Evolutionary conservation across 35 echinoderm and acorn worm species (phyloP).

Genomic region (Stichopus chloronotus): DNA sequence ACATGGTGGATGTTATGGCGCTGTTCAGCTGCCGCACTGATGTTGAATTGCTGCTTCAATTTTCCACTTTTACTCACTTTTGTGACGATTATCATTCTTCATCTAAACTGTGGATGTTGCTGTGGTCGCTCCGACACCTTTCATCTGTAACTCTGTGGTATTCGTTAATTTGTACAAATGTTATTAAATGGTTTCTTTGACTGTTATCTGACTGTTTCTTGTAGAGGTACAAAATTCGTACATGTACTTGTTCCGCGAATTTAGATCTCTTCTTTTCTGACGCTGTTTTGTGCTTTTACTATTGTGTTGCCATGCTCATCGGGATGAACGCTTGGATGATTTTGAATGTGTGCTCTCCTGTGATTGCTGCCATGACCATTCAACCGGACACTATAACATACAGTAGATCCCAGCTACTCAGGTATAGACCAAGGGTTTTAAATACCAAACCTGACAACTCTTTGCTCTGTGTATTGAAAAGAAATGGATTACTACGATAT

Average conservation of each 20-base stretch:
- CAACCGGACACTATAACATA: background rate
- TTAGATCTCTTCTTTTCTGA: background rate
- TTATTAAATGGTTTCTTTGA: no score
- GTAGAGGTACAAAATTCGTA: no score
- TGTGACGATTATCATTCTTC: background rate
- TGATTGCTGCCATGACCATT: background rate
- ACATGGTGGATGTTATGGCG: no score
- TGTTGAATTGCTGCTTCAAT: no score
- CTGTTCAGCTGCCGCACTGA: no score
- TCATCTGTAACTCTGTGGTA: background rate
- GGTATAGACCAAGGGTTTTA: background rate
- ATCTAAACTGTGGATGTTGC: background rate
- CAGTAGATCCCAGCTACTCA: background rate
- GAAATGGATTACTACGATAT: background rate
- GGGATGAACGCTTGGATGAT: background rate
- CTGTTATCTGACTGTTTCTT: no score
- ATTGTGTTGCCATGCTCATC: background rate
- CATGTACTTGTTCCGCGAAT: background rate
- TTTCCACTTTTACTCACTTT: no score
- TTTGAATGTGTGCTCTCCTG: background rate
- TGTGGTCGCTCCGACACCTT: background rate
- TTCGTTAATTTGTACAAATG: background rate
- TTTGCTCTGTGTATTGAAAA: background rate
- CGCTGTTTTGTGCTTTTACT: conserved; percentile 9
- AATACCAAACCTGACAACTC: background rate